Conservation (phyloP, 2,888 invertebrate species). For the Yponomeuta plumbellus region DNA sequence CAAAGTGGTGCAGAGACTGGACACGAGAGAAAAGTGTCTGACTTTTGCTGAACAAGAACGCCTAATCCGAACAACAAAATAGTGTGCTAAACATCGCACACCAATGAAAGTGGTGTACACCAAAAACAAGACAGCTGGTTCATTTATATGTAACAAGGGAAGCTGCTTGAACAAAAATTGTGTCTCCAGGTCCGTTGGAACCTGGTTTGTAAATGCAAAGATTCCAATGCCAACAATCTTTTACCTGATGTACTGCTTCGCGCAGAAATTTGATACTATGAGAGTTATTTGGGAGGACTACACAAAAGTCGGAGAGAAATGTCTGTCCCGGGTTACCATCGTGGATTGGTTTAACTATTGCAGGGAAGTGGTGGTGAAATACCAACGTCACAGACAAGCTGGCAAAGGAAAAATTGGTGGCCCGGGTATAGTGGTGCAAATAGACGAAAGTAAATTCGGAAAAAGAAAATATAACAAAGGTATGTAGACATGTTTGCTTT, state of each 20-base stretch:
- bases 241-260: slow-evolving; percentile 19
- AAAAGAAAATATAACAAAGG: no score
- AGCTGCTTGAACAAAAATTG: not conserved
- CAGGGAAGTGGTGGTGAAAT: slow-evolving; percentile 23
- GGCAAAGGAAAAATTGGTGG: no score
- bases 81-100: not conserved
- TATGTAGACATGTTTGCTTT: no score
- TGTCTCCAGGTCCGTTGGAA: slow-evolving; percentile 9
- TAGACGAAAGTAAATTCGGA: no score
- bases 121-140: not conserved
- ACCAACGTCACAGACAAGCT: no score
- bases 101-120: not conserved
- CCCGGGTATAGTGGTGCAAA: no score
- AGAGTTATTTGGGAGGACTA: slow-evolving; percentile 14
- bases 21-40: not conserved
- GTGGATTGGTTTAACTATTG: slow-evolving; percentile 9
- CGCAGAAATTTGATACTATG: slow-evolving; percentile 6
- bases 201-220: slow-evolving; percentile 22
- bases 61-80: not conserved
- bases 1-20: not conserved
- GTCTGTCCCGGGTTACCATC: not conserved
- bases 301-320: not conserved
- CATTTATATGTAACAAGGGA: not conserved
- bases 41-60: not conserved
- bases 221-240: slow-evolving; percentile 16